Evolutionary conservation across 2,888 invertebrate genomes (phyloP), one percentile per base, ranked within the genome.

Genomic region (Caradrina clavipalpis): DNA sequence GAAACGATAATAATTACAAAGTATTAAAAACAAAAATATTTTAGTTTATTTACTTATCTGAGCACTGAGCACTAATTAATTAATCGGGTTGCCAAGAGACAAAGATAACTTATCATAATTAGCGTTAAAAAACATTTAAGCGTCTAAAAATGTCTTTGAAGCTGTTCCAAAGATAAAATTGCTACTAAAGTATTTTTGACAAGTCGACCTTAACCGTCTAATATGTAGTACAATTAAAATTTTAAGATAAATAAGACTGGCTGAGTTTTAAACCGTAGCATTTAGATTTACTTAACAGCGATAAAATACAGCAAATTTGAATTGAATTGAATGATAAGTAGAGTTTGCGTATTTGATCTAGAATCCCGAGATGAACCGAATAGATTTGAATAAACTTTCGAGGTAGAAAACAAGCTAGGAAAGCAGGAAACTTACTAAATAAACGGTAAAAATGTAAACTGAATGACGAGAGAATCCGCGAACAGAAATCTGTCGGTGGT

Each of bases 71-170:
- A 73, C 60, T 75, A 84, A 83, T 84, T 84, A 80, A 83, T 84
- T 78, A 76, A 74, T 76, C 62, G 11, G 26, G 68, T 73, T 78
- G 71, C 76, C 71, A 69, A 63, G 68, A 73, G 64, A 51, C 67
- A n/a, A 17, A 58, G 85, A 84, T 84, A 84, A 70, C 68, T 57
- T 82, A 80, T 85, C 83, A 70, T 80, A 78, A 84, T 84, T 78
- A 80, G 65, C 35, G 55, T 69, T 60, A 53, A 81, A 76, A 82
- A 80, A 69, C 53, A 64, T 80, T 66, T 62, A 59, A 70, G 15
- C 26, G 42, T 61, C 17, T 50, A 53, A 71, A 77, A 69, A 64
- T n/a, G 26, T 62, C 47, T 83, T 81, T 84, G 68, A 80, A 66
- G 75, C 61, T 26, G 59, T 56, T 72, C 69, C 73, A 83, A 69